phyloP scores from a whole-genome alignment of 1,140 invertebrate species.

The Marisa cornuarietis region DNA sequence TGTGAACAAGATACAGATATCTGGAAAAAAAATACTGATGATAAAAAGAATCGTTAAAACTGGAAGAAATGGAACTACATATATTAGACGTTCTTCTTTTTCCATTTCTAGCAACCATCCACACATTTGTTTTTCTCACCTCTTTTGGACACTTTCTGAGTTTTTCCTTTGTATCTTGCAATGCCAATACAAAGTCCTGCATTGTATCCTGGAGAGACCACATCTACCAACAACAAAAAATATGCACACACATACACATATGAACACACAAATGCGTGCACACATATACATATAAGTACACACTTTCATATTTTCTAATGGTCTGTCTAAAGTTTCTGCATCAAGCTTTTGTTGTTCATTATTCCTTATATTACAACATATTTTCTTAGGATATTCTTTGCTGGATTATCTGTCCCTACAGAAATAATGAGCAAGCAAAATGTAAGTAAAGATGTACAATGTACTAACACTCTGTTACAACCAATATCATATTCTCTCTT shows the following conservation, averaged over 20 bases:
- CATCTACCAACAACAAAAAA: conserved; percentile 57
- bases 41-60: too few relatives aligned
- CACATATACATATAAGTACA: background rate
- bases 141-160: conserved; percentile 59
- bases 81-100: too few relatives aligned
- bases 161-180: conserved; percentile 68
- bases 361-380: too few relatives aligned
- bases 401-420: too few relatives aligned
- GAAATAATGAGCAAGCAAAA: too few relatives aligned
- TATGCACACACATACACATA: conserved; percentile 2
- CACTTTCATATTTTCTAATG: background rate
- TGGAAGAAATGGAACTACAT: too few relatives aligned
- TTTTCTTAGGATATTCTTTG: too few relatives aligned
- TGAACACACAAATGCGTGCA: background rate
- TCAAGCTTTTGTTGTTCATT: background rate
- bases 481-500: too few relatives aligned
- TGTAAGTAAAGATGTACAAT: too few relatives aligned
- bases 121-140: conserved; percentile 26
- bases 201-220: conserved; percentile 70
- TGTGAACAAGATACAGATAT: too few relatives aligned
- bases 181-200: conserved; percentile 70
- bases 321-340: background rate
- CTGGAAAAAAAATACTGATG: too few relatives aligned
- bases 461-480: too few relatives aligned
- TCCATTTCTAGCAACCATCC: background rate